phyloP scores from a whole-genome alignment of 1,140 invertebrate species.

The Brachionus rubens region DNA sequence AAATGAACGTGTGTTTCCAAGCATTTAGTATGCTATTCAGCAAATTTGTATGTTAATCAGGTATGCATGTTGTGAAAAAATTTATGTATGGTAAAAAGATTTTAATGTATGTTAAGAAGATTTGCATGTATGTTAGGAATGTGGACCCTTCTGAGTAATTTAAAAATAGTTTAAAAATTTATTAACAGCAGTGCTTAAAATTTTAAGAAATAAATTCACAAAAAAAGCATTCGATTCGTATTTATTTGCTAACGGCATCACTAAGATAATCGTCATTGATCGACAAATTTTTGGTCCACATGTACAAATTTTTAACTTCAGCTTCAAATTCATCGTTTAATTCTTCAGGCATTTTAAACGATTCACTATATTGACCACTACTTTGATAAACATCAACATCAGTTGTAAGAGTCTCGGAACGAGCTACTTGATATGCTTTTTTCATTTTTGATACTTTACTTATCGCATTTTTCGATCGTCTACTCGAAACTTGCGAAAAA shows the following conservation, averaged over 20 bases:
- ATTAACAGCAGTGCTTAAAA: too few species aligned
- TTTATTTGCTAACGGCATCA: not conserved
- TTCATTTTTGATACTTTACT: slow-evolving; percentile 54
- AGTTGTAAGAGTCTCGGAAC: slow-evolving; percentile 26
- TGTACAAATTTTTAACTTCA: slow-evolving; percentile 42
- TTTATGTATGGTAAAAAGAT: too few species aligned
- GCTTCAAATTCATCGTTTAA: slow-evolving; percentile 34
- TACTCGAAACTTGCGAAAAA: slow-evolving; percentile 51
- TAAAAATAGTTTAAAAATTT: too few species aligned
- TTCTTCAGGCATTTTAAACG: slow-evolving; percentile 26
- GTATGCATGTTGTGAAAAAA: too few species aligned
- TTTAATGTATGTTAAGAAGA: too few species aligned
- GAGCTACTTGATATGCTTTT: slow-evolving; percentile 52
- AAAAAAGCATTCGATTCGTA: too few species aligned
- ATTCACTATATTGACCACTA: not conserved
- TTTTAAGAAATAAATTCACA: too few species aligned
- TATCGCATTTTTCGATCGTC: slow-evolving; percentile 53
- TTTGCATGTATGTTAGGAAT: too few species aligned
- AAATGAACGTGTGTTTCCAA: too few species aligned
- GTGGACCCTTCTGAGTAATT: too few species aligned
- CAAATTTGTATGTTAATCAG: too few species aligned
- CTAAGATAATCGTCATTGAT: slow-evolving; percentile 39
- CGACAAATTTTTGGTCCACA: slow-evolving; percentile 44
- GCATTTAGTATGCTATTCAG: too few species aligned
- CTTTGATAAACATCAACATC: slow-evolving; percentile 6